Percentiles rank a stretch among this genome's conserved stretches.
Conservation (phyloP, 2,113 vertebrate genomes). For the Oncorhynchus nerka region DNA sequence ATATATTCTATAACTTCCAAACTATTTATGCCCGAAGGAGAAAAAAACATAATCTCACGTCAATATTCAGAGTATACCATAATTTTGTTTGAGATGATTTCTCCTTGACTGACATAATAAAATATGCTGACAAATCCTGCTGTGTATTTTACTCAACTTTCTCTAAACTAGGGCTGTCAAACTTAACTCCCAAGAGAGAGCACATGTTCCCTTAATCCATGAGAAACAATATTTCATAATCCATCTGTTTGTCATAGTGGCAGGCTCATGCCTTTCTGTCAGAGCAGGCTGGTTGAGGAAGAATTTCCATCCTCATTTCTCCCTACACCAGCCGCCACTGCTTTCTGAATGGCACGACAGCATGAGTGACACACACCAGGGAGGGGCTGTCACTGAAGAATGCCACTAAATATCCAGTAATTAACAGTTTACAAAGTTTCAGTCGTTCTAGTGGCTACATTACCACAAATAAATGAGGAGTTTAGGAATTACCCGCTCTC, state of each 20-base stretch:
- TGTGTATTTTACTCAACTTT: constrained; percentile 32
- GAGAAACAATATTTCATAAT: neutral
- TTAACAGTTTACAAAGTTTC: constrained; percentile 20
- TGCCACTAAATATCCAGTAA: neutral
- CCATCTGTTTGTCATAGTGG: neutral
- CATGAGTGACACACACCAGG: neutral
- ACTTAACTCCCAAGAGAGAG: neutral
- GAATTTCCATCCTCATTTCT: too few species aligned
- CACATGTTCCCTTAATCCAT: neutral
- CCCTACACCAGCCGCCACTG: too few species aligned
- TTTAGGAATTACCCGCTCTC: neutral
- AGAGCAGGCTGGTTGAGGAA: too few species aligned
- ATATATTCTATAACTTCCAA: neutral
- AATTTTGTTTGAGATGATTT: constrained; percentile 45
- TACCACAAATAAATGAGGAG: constrained; percentile 12
- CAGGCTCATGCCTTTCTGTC: neutral
- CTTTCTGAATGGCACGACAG: too few species aligned
- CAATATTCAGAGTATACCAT: constrained; percentile 39
- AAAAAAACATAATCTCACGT: neutral
- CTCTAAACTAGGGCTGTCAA: neutral
- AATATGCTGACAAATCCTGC: constrained; percentile 36
- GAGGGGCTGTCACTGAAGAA: neutral
- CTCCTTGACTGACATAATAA: constrained; percentile 52
- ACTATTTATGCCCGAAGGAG: neutral
- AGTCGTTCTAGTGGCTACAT: constrained; percentile 23